Percentiles rank a stretch among this genome's conserved stretches.
These are phyloP conservation scores for Calliphora vomitoria DNA, from an alignment of 2,888 invertebrate species.

Conservation along the genomic window DNA sequence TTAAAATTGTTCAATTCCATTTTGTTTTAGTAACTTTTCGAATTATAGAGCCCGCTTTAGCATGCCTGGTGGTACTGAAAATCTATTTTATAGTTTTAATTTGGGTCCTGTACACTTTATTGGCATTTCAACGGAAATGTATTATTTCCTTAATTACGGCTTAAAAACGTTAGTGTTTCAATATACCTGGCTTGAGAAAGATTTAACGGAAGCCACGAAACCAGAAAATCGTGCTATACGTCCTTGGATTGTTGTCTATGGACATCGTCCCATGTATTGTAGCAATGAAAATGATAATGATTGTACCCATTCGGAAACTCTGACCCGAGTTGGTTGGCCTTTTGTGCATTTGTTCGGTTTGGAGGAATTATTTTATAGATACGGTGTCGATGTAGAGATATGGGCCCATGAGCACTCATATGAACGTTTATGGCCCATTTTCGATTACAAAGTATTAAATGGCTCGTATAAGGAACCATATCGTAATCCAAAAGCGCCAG, in stretches of 20 bases:
- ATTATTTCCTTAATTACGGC: conserved; percentile 96
- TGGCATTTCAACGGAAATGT: conserved; percentile 96
- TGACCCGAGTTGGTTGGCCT: conserved; percentile 89
- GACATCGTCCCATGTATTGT: conserved; percentile 97
- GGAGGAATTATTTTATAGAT: conserved; percentile 93
- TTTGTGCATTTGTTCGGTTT: conserved; percentile 89
- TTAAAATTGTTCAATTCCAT: neutral
- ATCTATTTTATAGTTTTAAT: conserved; percentile 94
- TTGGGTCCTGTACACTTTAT: conserved; percentile 96
- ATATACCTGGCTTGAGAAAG: conserved; percentile 93
- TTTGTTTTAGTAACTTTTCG: conserved; percentile 92
- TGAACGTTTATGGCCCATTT: conserved; percentile 97
- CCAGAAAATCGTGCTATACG: conserved; percentile 89
- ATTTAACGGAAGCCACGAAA: conserved; percentile 90
- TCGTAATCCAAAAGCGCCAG: conserved; percentile 90
- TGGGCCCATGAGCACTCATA: conserved; percentile 99
- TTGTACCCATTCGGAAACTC: conserved; percentile 88
- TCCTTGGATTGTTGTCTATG: conserved; percentile 94
- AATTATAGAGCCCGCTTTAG: conserved; percentile 96
- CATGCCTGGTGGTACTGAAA: conserved; percentile 92
- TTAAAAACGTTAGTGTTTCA: conserved; percentile 91
- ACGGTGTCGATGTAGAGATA: conserved; percentile 96
- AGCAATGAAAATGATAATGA: conserved; percentile 93
- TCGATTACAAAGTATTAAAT: conserved; percentile 91
- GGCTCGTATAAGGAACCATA: conserved; percentile 86